Base-by-base conservation (phyloP, 2,113 vertebrate genomes). In the Lamprologus callipterus region DNA sequence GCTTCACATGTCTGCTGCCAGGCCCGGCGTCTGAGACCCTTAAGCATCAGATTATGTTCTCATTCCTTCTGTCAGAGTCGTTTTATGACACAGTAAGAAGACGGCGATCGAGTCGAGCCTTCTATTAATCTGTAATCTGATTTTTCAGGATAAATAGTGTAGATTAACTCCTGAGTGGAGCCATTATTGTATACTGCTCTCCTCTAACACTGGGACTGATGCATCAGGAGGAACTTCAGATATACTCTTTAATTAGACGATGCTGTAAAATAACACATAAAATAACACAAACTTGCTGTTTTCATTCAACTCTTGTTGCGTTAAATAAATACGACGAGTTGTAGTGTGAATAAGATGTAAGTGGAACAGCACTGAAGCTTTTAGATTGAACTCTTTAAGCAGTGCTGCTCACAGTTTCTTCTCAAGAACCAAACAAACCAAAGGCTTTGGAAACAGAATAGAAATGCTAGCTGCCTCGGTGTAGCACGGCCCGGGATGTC, bases 1-100 rank as follows among this genome's bases (percentile, higher is more conserved):
- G 88, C 92, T 92, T 86, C 45, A 85, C 89, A 88, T 92, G 94
- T 93, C 89, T 86, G 83, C 83, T 54, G 40, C 28, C 68, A 80
- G 88, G 68, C 89, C 54, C 2, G 16, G 54, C 83, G 82, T 91
- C 88, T 54, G 21, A 40, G 70, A 51, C 83, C 90, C 86, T 80
- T 63, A 49, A 85, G 87, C 70, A 14, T 55, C 28, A 91, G 84
- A 82, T 88, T 81, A 84, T 26, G 85, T 85, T 85, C 79, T 75
- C 80, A 19, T 81, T 82, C 78, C 80, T 63, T 57, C 83, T 90
- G 83, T 84, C 87, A 51, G 33, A 82, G 88, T 89, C 88, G 53
- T 94, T 92, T 93, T 83, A 92, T 88, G 86, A 85, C 84, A 26
- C n/a, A 23, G 65, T 63, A 40, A 75, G 86, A 88, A 57, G 45